phyloP scores from a whole-genome alignment of 53 echinoderm and acorn worm species.

The Holothuria leucospilota region DNA sequence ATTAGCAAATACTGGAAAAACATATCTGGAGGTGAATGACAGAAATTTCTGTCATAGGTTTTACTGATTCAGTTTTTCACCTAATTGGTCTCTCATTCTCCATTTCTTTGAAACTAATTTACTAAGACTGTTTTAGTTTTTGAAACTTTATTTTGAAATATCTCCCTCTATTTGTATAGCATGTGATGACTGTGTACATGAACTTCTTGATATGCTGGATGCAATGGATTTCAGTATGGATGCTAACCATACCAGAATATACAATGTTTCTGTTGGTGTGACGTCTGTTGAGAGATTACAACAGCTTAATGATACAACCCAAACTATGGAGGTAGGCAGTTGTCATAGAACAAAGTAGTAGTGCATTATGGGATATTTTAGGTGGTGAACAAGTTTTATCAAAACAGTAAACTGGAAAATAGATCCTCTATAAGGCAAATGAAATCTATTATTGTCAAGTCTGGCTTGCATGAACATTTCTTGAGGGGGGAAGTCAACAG shows the following conservation, averaged over 20 bases:
- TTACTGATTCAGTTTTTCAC: not conserved
- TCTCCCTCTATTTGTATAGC: conserved; percentile 41
- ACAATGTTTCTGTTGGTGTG: conserved; percentile 66
- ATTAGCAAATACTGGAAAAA: too few relatives aligned
- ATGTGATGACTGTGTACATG: conserved; percentile 89
- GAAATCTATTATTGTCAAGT: too few relatives aligned
- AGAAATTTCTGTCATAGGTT: not conserved
- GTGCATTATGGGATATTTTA: too few relatives aligned
- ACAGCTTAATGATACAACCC: conserved; percentile 60
- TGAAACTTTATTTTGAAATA: not conserved
- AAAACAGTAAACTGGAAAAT: too few relatives aligned
- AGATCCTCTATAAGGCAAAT: too few relatives aligned
- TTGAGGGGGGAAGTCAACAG: too few relatives aligned
- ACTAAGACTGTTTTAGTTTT: not conserved
- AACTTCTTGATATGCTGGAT: conserved; percentile 76
- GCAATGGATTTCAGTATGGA: conserved; percentile 66
- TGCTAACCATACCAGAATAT: conserved; percentile 34
- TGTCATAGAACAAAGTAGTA: too few relatives aligned
- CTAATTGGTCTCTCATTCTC: not conserved
- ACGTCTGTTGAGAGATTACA: conserved; percentile 59
- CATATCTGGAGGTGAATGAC: too few relatives aligned
- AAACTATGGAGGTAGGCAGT: conserved; percentile 54
- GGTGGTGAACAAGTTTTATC: too few relatives aligned
- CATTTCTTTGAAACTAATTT: not conserved
- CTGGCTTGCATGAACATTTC: too few relatives aligned